Evolutionary conservation across 1,140 invertebrate species (phyloP), one percentile per base, ranked within the genome.

Genomic region (Metopolophium dirhodum): DNA sequence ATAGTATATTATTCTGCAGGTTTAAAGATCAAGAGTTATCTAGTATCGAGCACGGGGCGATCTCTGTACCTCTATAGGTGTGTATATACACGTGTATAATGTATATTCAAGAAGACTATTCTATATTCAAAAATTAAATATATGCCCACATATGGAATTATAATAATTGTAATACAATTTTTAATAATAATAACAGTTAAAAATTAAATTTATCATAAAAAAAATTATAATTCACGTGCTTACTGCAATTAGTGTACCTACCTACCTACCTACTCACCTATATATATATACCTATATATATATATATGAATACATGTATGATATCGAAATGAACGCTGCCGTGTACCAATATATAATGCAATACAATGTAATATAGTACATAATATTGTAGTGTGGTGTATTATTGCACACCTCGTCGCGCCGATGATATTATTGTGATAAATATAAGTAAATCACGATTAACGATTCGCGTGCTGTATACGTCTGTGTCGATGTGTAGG

Each of bases 1-100:
- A 41, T 83, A 37, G 20, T 83, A 83, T 35, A 83, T 23, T 83
- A 83, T 83, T 83, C 37, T 83, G n/a, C 35, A 37, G 37, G 37
- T 83, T 83, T 83, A 77, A 77, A 77, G 61, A 77, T 77, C 61
- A 77, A 77, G n/a, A 77, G 61, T 77, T 77, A 77, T 77, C 61
- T 77, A 30, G 14, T n/a, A 77, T 77, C 14, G 22, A 77, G 30
- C n/a, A n/a, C n/a, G 30, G 61, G 11, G 61, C 14, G 61, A 77
- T 77, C 61, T 77, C 61, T 14, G 61, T 83, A 83, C 35, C 7
- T 83, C 2, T 83, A 35, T 37, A 82, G 35, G 35, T 22, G 20
- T 2, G 35, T 82, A 2, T 83, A 37, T 22, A 83, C 9, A 68
- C 2, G 7, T 77, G 9, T 14, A 68, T 68, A 77, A n/a, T 30